A percentile compares a stretch with the other conserved stretches of the same genome.
Conservation (phyloP, 2,113 vertebrate genomes). For the Anguilla japonica region DNA sequence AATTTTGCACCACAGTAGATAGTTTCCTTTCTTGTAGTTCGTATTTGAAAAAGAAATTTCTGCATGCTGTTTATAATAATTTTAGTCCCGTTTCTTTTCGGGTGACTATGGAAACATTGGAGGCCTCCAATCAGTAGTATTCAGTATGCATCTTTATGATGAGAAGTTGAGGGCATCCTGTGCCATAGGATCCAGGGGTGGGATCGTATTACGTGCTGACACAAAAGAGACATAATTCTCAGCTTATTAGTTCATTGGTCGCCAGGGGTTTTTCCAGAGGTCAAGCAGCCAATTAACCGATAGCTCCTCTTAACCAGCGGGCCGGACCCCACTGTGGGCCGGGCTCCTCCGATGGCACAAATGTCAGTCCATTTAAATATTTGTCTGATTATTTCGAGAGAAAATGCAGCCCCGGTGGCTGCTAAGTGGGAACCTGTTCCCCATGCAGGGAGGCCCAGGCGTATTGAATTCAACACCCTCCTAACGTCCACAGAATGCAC, state of each 20-base stretch:
- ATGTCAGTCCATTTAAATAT: slow-evolving; percentile 42
- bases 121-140: too few relatives aligned
- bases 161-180: neutral
- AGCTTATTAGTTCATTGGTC: slow-evolving; percentile 21
- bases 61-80: too few relatives aligned
- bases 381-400: slow-evolving; percentile 34
- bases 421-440: slow-evolving; percentile 26
- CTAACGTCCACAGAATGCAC: neutral
- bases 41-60: neutral
- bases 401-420: slow-evolving; percentile 22
- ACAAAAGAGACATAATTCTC: slow-evolving; percentile 18
- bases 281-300: slow-evolving; percentile 42
- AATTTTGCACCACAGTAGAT: neutral
- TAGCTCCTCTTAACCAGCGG: slow-evolving; percentile 22
- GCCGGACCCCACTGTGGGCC: neutral
- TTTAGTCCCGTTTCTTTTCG: too few relatives aligned
- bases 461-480: slow-evolving; percentile 5
- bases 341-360: slow-evolving; percentile 19
- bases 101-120: too few relatives aligned
- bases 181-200: neutral
- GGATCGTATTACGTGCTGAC: slow-evolving; percentile 17
- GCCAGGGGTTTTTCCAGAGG: slow-evolving; percentile 30
- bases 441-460: neutral
- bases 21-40: neutral
- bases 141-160: neutral